These are phyloP conservation scores for Rhea pennata DNA, from an alignment of 2,113 vertebrate genomes.

Conservation along the genomic window DNA sequence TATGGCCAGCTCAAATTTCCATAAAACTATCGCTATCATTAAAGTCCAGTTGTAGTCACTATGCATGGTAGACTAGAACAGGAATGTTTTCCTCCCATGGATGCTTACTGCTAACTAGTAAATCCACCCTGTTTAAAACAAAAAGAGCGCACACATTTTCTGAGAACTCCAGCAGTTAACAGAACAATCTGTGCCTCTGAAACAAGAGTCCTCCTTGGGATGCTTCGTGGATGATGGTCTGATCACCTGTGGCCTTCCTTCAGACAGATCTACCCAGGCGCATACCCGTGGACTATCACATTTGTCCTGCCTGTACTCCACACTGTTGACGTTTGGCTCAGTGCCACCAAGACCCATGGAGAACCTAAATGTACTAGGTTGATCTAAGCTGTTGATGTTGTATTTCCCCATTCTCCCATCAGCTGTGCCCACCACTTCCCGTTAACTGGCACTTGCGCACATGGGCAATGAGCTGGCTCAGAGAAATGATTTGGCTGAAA, in stretches of 20 bases:
- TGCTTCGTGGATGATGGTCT: not conserved
- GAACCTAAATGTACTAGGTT: not conserved
- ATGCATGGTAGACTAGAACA: no score
- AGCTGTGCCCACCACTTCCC: not conserved
- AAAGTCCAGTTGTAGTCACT: no score
- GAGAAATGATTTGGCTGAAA: not conserved
- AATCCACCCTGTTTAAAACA: no score
- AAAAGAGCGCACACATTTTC: accelerated
- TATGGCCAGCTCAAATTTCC: no score
- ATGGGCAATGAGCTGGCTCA: not conserved
- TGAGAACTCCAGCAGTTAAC: not conserved
- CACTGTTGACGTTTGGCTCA: not conserved
- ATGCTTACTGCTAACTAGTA: no score
- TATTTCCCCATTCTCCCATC: not conserved
- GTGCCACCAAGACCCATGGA: accelerated
- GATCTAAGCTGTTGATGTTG: not conserved
- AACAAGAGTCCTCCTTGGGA: accelerated
- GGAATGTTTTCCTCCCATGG: no score
- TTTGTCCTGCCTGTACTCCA: not conserved
- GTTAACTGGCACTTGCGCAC: not conserved
- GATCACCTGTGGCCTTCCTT: not conserved
- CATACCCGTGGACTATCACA: no score
- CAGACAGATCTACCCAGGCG: not conserved
- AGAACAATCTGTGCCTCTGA: accelerated
- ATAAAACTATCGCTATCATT: no score